Evolutionary conservation across 1,140 invertebrate species (phyloP).

Genomic region (Zaprionus africanus): DNA sequence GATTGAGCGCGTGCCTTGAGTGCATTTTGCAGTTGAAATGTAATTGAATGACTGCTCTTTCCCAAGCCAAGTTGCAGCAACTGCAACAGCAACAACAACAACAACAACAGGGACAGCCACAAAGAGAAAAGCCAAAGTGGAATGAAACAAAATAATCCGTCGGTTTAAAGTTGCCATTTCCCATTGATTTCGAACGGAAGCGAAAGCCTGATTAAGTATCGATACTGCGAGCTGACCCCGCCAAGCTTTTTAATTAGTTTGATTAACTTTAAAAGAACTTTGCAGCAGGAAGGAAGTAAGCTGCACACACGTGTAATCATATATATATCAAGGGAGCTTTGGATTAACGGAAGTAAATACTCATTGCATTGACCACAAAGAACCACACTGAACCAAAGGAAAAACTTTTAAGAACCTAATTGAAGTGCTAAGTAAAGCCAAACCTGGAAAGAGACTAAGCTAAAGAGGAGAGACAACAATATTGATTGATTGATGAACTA

Average conservation of each 20-base stretch:
- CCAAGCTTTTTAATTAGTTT: not conserved
- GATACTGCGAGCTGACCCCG: not conserved
- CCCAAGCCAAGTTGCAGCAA: not conserved
- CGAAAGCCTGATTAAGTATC: not conserved
- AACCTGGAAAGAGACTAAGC: too few species aligned
- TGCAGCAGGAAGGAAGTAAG: too few species aligned
- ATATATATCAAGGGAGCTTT: too few species aligned
- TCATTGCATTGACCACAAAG: too few species aligned
- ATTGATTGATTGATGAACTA: too few species aligned
- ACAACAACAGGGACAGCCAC: too few species aligned
- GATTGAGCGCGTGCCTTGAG: not conserved
- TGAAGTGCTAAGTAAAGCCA: too few species aligned
- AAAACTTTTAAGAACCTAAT: too few species aligned
- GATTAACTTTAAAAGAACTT: not conserved
- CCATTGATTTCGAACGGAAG: not conserved
- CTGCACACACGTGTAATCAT: too few species aligned
- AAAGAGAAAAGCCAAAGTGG: not conserved
- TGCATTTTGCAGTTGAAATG: constrained; percentile 1
- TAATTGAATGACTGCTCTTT: not conserved
- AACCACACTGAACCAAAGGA: too few species aligned
- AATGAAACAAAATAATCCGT: not conserved
- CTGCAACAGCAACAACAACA: not conserved
- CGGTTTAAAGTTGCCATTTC: not conserved
- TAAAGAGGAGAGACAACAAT: too few species aligned
- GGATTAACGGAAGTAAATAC: too few species aligned